Evolutionary conservation across 2,888 invertebrate genomes (phyloP).

Genomic region (Junonia oenone): DNA sequence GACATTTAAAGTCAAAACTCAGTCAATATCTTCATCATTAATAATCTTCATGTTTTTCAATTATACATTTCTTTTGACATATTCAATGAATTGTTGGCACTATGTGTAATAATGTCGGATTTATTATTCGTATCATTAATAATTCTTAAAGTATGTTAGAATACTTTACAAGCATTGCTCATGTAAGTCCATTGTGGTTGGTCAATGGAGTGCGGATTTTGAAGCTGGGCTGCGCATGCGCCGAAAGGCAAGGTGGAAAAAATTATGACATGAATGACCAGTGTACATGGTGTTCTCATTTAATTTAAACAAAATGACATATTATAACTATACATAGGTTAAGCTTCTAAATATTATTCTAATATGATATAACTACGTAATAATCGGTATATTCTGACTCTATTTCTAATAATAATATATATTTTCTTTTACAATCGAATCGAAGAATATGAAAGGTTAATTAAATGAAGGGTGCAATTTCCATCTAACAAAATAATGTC

Average conservation of each 20-base stretch:
- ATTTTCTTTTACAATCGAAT: no score
- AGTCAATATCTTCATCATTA: not conserved
- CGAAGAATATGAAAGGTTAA: no score
- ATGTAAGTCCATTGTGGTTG: constrained; percentile 54
- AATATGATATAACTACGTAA: no score
- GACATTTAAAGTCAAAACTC: not conserved
- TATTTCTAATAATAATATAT: no score
- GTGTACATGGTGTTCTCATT: constrained; percentile 50
- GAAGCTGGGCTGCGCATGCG: constrained; percentile 47
- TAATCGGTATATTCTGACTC: no score
- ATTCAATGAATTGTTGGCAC: constrained; percentile 2
- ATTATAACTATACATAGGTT: no score
- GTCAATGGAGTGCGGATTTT: constrained; percentile 42
- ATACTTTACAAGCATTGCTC: constrained; percentile 36
- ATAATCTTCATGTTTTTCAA: not conserved
- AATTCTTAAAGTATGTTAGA: constrained; percentile 36
- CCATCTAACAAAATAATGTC: no score
- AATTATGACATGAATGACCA: constrained; percentile 62
- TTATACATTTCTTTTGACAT: constrained; percentile 7
- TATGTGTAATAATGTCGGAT: constrained; percentile 4
- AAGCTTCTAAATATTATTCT: no score
- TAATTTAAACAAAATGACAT: no score
- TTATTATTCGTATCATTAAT: constrained; percentile 37
- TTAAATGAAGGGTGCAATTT: no score
- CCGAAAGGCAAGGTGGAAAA: constrained; percentile 56